Percentiles rank a stretch among this genome's conserved stretches.
phyloP scores from a whole-genome alignment of 2,888 invertebrate species.

The Danaus chrysippus region DNA sequence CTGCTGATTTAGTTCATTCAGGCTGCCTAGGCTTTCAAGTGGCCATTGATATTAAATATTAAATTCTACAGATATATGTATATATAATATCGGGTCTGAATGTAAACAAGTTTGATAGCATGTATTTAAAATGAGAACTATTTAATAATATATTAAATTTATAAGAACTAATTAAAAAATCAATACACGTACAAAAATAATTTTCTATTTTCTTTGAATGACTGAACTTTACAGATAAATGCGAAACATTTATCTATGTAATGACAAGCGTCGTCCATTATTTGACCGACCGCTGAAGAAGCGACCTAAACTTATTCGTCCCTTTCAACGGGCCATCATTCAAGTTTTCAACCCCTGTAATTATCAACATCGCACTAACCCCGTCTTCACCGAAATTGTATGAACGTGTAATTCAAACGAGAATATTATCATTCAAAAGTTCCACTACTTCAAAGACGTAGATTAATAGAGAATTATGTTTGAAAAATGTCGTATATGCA shows the following conservation, averaged over 20 bases:
- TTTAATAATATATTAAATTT: too few relatives aligned
- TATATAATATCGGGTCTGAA: too few relatives aligned
- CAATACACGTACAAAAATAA: too few relatives aligned
- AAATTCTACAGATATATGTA: background rate
- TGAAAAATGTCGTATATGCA: conserved; percentile 52
- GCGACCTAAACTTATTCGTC: conserved; percentile 63
- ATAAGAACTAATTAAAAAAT: too few relatives aligned
- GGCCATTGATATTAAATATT: background rate
- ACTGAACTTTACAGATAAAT: conserved; percentile 23
- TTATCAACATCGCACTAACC: conserved; percentile 49
- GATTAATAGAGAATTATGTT: conserved; percentile 50
- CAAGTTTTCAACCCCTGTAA: conserved; percentile 58
- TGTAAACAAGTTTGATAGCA: background rate
- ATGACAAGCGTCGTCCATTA: conserved; percentile 55
- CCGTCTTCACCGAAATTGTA: conserved; percentile 38
- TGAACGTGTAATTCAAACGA: conserved; percentile 34
- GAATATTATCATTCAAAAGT: conserved; percentile 29
- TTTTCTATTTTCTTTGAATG: too few relatives aligned
- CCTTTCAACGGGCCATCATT: conserved; percentile 53
- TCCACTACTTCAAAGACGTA: conserved; percentile 32
- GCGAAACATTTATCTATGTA: conserved; percentile 59
- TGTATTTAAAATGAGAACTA: background rate
- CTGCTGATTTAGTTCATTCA: conserved; percentile 46
- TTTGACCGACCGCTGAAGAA: conserved; percentile 56
- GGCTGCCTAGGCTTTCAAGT: conserved; percentile 21